phyloP scores from a whole-genome alignment of 1,140 invertebrate genomes.

The Medauroidea extradentata region DNA sequence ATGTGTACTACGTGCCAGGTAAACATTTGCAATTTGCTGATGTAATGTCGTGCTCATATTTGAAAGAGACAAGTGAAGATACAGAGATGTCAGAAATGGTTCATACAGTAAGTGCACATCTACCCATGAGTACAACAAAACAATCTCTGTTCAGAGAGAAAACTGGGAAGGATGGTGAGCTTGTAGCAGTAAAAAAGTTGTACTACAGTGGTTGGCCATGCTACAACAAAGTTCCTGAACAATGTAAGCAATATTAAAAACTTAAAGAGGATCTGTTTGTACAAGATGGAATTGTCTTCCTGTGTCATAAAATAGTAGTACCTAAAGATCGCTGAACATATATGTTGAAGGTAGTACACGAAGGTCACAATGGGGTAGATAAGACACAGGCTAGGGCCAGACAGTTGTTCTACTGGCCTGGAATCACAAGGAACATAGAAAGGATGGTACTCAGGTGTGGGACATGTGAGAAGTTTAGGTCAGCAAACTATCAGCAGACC shows the following conservation, averaged over 20 bases:
- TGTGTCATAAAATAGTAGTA: constrained; percentile 32
- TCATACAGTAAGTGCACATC: too few species aligned
- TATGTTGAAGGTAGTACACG: constrained; percentile 33
- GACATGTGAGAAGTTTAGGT: constrained; percentile 13
- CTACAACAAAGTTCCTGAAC: constrained; percentile 2
- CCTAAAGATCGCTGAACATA: constrained; percentile 24
- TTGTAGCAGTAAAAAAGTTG: neutral
- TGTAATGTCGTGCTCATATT: constrained; percentile 37
- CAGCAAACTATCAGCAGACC: constrained; percentile 18
- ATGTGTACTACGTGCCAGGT: constrained; percentile 35
- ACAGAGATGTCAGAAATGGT: too few species aligned
- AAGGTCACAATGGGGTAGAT: constrained; percentile 34
- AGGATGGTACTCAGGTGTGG: constrained; percentile 2
- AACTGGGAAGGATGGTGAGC: too few species aligned
- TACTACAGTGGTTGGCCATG: constrained; percentile 16
- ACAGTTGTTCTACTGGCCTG: constrained; percentile 27
- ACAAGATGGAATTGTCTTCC: constrained; percentile 30
- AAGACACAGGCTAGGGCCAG: constrained; percentile 20
- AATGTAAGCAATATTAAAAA: constrained; percentile 18
- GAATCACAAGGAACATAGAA: neutral
- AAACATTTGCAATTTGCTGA: constrained; percentile 44
- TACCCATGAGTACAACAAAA: too few species aligned
- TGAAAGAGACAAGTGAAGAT: constrained; percentile 1
- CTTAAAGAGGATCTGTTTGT: constrained; percentile 25
- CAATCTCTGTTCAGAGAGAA: too few species aligned